Base-by-base conservation (phyloP, 1,140 invertebrate species). In the Acromyrmex echinatior region DNA sequence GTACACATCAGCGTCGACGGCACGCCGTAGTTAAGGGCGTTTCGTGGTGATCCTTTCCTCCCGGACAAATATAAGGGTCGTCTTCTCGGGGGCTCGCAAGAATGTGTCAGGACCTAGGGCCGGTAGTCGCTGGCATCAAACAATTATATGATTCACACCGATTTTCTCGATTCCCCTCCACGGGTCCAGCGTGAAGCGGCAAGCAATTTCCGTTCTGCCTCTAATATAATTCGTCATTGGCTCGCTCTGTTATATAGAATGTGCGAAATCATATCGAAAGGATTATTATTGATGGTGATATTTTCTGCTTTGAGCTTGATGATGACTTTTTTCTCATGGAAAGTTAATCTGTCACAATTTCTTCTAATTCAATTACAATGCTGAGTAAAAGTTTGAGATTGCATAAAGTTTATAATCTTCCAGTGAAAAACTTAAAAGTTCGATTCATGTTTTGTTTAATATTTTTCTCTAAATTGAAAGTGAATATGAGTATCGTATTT, bases 61-160 rank as follows among this genome's bases (percentile, higher is more conserved):
- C 70, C 70, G 56, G 60, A 63, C 80, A 84, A 84, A 84, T 84
- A 76, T 62, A 66, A 86, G 82, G 82, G 82, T 86, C 82, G 74
- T 78, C 71, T 66, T 86, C 62, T 31, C 21, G 82, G 80, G 78
- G 74, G 28, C 58, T 63, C 31, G 74, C 71, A 66, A 86, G 73
- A 79, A 86, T 62, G 84, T 77, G 81, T 77, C 63, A 16, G 31
- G 51, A 49, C 35, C 18, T 45, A 31, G 21, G 76, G 51, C 73
- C n/a, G 51, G 49, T 28, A 51, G 73, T 53, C 63, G 35, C 49
- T 6, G 39, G 70, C 79, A 58, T 71, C 79, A 86, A 80, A 88
- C 92, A 92, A 93, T 93, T 92, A 93, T 90, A 84, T 92, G 88
- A 90, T 92, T 92, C 88, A 82, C 90, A 70, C 80, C 77, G 86